Conservation (phyloP, 2,888 invertebrate genomes). For the Drosophila conformis region DNA sequence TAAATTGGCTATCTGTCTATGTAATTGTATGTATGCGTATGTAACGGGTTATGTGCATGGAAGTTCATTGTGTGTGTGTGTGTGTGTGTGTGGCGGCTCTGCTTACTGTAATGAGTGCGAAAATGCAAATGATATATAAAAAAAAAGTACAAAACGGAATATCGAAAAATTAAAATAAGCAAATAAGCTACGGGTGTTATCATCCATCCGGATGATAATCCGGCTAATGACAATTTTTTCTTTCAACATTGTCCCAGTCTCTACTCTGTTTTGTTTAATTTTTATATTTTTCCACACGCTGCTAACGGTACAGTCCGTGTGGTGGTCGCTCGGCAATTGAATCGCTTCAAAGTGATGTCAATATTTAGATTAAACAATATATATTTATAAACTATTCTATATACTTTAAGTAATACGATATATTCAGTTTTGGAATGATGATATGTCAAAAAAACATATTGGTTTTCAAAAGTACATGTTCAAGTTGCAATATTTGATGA, state of each 20-base stretch:
- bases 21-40: slow-evolving; percentile 19
- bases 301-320: slow-evolving; percentile 10
- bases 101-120: slow-evolving; percentile 47
- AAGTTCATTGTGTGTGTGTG: slow-evolving; percentile 45
- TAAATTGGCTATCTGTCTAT: slow-evolving; percentile 34
- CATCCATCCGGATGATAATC: neutral
- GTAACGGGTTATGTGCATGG: slow-evolving; percentile 44
- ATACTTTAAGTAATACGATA: neutral
- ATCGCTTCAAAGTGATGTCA: neutral
- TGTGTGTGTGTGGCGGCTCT: slow-evolving; percentile 33
- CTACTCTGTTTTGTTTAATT: slow-evolving; percentile 27
- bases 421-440: neutral
- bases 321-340: slow-evolving; percentile 6
- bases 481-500: neutral
- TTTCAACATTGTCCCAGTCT: slow-evolving; percentile 34
- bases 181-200: slow-evolving; percentile 2
- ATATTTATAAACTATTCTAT: neutral
- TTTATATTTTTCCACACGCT: slow-evolving; percentile 22
- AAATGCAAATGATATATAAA: slow-evolving; percentile 36
- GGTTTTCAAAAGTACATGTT: neutral
- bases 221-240: slow-evolving; percentile 16
- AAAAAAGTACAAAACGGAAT: slow-evolving; percentile 31
- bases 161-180: slow-evolving; percentile 4
- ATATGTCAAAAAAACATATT: neutral
- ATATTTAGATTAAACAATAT: neutral